These are phyloP conservation scores for Forbesichthys papilliferus DNA, from an alignment of 2,113 vertebrate genomes.

Conservation along the genomic window DNA sequence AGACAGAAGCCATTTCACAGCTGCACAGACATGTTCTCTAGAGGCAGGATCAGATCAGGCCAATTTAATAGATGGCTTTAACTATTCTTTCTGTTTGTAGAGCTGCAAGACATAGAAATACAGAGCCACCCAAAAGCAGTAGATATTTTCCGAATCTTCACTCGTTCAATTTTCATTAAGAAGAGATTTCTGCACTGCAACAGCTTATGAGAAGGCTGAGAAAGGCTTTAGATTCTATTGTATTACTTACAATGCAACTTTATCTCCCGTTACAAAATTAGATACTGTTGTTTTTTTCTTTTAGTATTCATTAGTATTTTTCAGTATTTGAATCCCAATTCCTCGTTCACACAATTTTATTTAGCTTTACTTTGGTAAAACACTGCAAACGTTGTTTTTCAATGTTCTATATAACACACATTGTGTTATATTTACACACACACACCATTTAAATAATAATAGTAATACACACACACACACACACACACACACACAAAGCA, in stretches of 20 bases:
- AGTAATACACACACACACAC: neutral
- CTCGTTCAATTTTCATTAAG: slow-evolving; percentile 24
- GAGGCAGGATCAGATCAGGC: slow-evolving; percentile 51
- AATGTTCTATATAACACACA: too few relatives aligned
- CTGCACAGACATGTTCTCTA: slow-evolving; percentile 54
- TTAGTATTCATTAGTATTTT: too few relatives aligned
- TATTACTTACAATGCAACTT: too few relatives aligned
- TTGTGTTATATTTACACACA: too few relatives aligned
- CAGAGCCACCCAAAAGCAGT: slow-evolving; percentile 23
- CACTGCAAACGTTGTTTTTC: too few relatives aligned
- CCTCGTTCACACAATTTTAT: too few relatives aligned
- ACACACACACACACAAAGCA: neutral
- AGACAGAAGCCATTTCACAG: slow-evolving; percentile 64
- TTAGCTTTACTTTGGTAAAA: too few relatives aligned
- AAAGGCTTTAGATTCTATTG: slow-evolving; percentile 5
- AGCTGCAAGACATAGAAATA: slow-evolving; percentile 29
- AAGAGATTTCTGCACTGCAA: slow-evolving; percentile 33
- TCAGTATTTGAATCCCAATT: too few relatives aligned
- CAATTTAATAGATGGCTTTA: slow-evolving; percentile 37
- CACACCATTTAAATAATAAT: too few relatives aligned
- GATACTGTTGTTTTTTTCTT: too few relatives aligned
- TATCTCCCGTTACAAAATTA: too few relatives aligned
- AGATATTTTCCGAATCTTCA: neutral
- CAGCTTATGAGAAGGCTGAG: slow-evolving; percentile 35
- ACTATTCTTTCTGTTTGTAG: slow-evolving; percentile 10